Conservation (phyloP, 2,113 vertebrate species). For the Proteles cristata region DNA sequence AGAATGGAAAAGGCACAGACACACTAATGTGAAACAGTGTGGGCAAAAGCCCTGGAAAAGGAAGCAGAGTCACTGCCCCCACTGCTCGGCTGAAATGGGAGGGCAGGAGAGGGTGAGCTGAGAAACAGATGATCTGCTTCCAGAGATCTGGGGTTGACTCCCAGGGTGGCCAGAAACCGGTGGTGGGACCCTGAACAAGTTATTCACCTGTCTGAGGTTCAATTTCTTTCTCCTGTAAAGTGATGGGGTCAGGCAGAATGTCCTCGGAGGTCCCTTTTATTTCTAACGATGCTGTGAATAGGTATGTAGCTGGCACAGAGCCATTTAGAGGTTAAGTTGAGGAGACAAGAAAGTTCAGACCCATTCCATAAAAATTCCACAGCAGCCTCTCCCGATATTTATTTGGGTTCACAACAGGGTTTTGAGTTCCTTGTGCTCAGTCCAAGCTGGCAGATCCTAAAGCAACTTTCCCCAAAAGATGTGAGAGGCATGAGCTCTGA, state of each 20-base stretch:
- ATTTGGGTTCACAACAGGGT: not conserved
- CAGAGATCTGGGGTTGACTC: not conserved
- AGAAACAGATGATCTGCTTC: not conserved
- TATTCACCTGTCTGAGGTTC: not conserved
- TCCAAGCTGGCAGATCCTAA: not conserved
- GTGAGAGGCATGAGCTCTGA: not conserved
- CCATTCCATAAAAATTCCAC: not conserved
- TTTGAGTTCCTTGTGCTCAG: not conserved
- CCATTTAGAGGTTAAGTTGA: not conserved
- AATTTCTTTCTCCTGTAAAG: not conserved
- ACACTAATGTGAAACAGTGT: not conserved
- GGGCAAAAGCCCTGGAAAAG: not conserved
- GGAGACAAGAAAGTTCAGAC: not conserved
- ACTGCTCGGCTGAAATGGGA: not conserved
- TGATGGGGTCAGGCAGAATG: not conserved
- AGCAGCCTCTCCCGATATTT: rapidly evolving
- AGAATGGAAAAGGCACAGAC: not conserved
- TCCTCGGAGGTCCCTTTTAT: not conserved
- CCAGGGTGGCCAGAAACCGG: not conserved
- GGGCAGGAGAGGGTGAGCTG: not conserved
- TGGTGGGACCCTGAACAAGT: not conserved
- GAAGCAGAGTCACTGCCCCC: not conserved
- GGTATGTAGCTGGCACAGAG: not conserved
- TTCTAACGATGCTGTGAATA: not conserved
- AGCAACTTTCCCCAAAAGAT: not conserved